phyloP scores from a whole-genome alignment of 2,113 vertebrate genomes.

The Tychaedon coryphoeus region DNA sequence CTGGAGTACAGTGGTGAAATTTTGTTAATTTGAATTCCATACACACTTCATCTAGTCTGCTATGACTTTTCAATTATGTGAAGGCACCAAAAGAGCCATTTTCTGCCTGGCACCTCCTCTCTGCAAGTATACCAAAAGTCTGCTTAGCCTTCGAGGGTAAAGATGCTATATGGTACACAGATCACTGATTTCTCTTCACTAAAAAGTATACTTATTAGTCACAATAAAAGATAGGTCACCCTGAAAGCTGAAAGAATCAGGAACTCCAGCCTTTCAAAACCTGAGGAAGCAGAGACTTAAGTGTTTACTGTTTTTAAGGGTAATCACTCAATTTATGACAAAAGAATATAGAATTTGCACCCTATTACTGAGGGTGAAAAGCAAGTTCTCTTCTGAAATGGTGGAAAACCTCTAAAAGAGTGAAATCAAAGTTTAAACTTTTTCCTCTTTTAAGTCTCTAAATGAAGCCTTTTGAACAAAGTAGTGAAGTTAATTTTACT shows the following conservation, averaged over 20 bases:
- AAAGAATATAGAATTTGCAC: not conserved
- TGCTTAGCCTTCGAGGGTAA: not conserved
- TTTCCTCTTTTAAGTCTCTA: not conserved
- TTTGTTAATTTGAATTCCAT: not conserved
- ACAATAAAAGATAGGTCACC: not conserved
- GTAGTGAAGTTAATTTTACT: not conserved
- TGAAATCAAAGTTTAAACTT: not conserved
- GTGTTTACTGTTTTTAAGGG: not conserved
- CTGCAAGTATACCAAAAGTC: not conserved
- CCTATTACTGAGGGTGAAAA: not conserved
- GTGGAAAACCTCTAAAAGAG: not conserved
- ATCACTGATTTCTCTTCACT: not conserved
- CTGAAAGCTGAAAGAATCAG: not conserved
- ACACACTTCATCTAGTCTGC: not conserved
- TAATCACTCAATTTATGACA: not conserved
- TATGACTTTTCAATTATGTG: not conserved
- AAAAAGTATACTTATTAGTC: not conserved
- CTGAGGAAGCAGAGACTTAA: not conserved
- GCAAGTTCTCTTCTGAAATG: not conserved
- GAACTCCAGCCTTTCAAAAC: not conserved
- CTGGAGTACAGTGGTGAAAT: not conserved
- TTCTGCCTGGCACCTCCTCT: not conserved
- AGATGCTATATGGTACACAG: not conserved
- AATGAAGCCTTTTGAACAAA: not conserved
- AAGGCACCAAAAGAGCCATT: not conserved